A percentile compares a stretch with the other conserved stretches of the same genome.
phyloP scores from a whole-genome alignment of 1,140 invertebrate genomes.

The Pygmarrhopalites habei region DNA sequence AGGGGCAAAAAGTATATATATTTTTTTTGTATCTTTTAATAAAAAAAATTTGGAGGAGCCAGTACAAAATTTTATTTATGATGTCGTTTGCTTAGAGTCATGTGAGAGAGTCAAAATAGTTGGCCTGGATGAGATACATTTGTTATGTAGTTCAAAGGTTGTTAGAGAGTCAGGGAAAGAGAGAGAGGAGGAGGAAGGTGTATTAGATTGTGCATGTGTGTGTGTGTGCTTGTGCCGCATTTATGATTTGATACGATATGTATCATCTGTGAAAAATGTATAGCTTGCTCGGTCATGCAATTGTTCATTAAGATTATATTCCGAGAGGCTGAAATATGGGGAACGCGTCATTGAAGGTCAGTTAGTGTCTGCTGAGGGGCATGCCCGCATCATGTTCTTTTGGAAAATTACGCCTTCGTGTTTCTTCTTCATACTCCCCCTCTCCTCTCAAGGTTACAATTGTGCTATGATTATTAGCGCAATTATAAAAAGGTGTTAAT shows the following conservation, averaged over 20 bases:
- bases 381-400: constrained; percentile 32
- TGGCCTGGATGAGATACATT: too few species aligned
- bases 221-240: constrained; percentile 7
- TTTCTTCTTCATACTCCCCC: too few species aligned
- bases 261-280: constrained; percentile 26
- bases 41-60: too few species aligned
- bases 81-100: too few species aligned
- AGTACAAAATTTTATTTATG: too few species aligned
- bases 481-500: constrained; percentile 40
- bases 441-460: constrained; percentile 39
- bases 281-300: constrained; percentile 19
- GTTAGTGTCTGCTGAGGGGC: constrained; percentile 31
- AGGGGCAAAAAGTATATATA: too few species aligned
- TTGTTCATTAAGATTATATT: constrained; percentile 32
- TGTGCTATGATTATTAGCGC: constrained; percentile 39
- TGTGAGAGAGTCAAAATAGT: too few species aligned
- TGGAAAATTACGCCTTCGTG: constrained; percentile 38
- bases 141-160: too few species aligned
- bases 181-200: not conserved
- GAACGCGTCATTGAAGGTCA: constrained; percentile 26
- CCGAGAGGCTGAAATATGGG: constrained; percentile 31
- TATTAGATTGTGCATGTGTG: not conserved
- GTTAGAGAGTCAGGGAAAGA: too few species aligned
- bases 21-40: too few species aligned
- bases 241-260: constrained; percentile 30